phyloP scores from a whole-genome alignment of 2,888 invertebrate species.

The Hermodice carunculata region DNA sequence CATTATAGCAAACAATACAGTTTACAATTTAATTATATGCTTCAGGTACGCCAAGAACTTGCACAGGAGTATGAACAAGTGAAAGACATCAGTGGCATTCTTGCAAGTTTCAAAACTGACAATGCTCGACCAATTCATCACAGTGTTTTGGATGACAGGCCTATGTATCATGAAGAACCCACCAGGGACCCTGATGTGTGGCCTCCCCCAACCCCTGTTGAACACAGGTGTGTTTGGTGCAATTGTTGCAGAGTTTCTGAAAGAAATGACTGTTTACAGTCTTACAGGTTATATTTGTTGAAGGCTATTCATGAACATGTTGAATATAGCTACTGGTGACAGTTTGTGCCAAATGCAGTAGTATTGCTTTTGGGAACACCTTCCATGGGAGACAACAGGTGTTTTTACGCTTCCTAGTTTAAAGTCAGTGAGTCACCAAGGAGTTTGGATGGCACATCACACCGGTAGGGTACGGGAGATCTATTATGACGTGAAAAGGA shows the following conservation, averaged over 20 bases:
- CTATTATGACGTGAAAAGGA: too few species aligned
- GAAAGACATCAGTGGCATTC: conserved; percentile 82
- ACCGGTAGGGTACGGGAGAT: too few species aligned
- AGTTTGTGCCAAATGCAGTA: neutral
- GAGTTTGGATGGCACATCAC: too few species aligned
- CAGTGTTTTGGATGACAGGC: conserved; percentile 70
- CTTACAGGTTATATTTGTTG: too few species aligned
- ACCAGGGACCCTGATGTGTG: conserved; percentile 85
- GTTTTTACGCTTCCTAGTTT: too few species aligned
- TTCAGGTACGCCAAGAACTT: conserved; percentile 88
- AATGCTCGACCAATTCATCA: conserved; percentile 74
- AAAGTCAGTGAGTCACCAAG: too few species aligned
- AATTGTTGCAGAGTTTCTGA: too few species aligned
- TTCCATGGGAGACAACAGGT: too few species aligned
- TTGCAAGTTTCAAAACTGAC: conserved; percentile 79
- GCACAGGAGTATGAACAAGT: conserved; percentile 91
- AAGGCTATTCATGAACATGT: too few species aligned
- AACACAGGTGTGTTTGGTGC: conserved; percentile 62
- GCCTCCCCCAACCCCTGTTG: conserved; percentile 77
- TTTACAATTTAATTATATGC: neutral
- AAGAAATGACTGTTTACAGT: too few species aligned
- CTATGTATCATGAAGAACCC: conserved; percentile 75
- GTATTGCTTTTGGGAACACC: neutral
- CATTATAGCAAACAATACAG: neutral
- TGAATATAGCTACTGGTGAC: too few species aligned